Conservation (phyloP, 1,140 invertebrate species). For the Stenopsyche tienmushanensis region DNA sequence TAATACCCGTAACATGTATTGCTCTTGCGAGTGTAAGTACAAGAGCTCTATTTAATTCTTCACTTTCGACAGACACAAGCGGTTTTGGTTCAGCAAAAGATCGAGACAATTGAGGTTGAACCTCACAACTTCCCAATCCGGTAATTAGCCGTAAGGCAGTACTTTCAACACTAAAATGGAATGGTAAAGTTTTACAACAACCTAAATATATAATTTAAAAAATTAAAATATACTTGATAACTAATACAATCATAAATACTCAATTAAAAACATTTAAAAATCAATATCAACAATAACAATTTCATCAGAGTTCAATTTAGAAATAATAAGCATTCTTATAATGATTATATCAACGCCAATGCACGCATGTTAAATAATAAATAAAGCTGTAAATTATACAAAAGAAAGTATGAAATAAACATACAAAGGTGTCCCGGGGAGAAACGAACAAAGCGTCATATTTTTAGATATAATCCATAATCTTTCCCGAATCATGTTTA, state of each 20-base stretch:
- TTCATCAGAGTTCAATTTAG: too few species aligned
- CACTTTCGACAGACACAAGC: constrained; percentile 88
- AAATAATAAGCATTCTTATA: too few species aligned
- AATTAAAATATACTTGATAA: too few species aligned
- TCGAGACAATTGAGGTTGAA: constrained; percentile 85
- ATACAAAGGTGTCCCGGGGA: too few species aligned
- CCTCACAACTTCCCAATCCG: constrained; percentile 87
- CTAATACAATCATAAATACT: constrained; percentile 1
- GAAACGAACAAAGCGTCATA: too few species aligned
- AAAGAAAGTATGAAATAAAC: too few species aligned
- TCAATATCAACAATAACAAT: not conserved
- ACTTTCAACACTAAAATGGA: constrained; percentile 85
- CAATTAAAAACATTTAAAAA: not conserved
- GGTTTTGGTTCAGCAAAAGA: constrained; percentile 87
- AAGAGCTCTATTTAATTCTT: constrained; percentile 89
- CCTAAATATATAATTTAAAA: constrained; percentile 14
- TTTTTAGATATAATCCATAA: too few species aligned
- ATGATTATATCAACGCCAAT: too few species aligned
- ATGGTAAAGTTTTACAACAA: too few species aligned
- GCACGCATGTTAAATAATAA: too few species aligned
- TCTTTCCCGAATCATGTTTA: too few species aligned
- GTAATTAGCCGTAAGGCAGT: constrained; percentile 89
- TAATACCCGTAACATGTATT: constrained; percentile 84
- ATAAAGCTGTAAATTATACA: too few species aligned
- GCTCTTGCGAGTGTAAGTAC: constrained; percentile 91